Conservation (phyloP, 1,140 invertebrate genomes). For the Fopius arisanus region DNA sequence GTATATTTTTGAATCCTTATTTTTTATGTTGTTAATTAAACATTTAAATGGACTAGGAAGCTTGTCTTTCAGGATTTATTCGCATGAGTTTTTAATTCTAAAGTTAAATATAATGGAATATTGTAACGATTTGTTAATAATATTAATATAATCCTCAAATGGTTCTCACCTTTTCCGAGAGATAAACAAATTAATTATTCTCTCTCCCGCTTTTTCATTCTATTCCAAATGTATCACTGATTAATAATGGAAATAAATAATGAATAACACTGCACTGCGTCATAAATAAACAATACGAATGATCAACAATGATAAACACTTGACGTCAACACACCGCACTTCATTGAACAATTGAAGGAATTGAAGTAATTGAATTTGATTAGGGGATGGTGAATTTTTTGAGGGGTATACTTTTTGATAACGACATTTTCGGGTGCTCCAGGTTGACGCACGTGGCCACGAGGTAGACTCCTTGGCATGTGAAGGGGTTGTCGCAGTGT, state of each 20-base stretch:
- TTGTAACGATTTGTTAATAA: too few species aligned
- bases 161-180: slow-evolving; percentile 20
- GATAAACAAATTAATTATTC: slow-evolving; percentile 14
- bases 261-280: neutral
- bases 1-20: too few species aligned
- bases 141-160: too few species aligned
- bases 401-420: neutral
- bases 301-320: neutral
- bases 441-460: slow-evolving; percentile 45
- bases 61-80: too few species aligned
- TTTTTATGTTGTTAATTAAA: too few species aligned
- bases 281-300: neutral
- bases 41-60: too few species aligned
- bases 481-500: slow-evolving; percentile 55
- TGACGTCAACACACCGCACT: too few species aligned
- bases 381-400: neutral
- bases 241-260: neutral
- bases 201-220: neutral
- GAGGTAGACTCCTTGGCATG: slow-evolving; percentile 50
- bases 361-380: neutral
- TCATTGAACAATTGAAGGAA: neutral
- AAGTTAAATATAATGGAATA: too few species aligned
- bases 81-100: too few species aligned
- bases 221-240: too few species aligned
- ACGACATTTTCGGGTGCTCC: slow-evolving; percentile 38